phyloP scores from a whole-genome alignment of 2,888 invertebrate species.

The Cylloceria caligata region DNA sequence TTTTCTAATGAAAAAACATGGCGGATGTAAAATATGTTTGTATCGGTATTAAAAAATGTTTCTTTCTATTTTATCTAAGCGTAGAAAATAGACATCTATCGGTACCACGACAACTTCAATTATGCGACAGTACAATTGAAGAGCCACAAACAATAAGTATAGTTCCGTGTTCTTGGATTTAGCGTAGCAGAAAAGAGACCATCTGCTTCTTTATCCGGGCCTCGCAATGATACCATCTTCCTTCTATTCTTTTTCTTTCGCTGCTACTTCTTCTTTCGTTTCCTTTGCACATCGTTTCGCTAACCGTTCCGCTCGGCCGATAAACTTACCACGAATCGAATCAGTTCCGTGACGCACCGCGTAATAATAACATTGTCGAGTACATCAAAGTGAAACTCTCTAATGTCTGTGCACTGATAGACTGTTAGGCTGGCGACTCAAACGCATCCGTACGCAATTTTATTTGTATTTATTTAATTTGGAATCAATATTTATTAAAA shows the following conservation, averaged over 20 bases:
- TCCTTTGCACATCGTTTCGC: conserved; percentile 68
- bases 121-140: conserved; percentile 33
- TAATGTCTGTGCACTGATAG: conserved; percentile 22
- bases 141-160: conserved; percentile 43
- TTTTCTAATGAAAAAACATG: neutral
- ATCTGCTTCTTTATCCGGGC: conserved; percentile 65
- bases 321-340: conserved; percentile 72
- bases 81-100: neutral
- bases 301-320: conserved; percentile 76
- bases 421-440: conserved; percentile 10
- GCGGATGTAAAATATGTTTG: neutral
- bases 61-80: neutral
- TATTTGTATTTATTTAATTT: neutral
- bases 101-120: neutral
- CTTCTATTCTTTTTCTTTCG: conserved; percentile 42
- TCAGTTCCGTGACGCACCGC: conserved; percentile 75
- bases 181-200: conserved; percentile 72
- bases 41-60: neutral
- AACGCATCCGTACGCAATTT: conserved; percentile 16
- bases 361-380: conserved; percentile 72
- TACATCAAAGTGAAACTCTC: conserved; percentile 76
- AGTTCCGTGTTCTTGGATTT: conserved; percentile 68
- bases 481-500: no score
- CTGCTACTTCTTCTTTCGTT: conserved; percentile 27
- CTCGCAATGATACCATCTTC: conserved; percentile 24